Base-by-base conservation (phyloP, 1,140 invertebrate species). In the Atta texana region DNA sequence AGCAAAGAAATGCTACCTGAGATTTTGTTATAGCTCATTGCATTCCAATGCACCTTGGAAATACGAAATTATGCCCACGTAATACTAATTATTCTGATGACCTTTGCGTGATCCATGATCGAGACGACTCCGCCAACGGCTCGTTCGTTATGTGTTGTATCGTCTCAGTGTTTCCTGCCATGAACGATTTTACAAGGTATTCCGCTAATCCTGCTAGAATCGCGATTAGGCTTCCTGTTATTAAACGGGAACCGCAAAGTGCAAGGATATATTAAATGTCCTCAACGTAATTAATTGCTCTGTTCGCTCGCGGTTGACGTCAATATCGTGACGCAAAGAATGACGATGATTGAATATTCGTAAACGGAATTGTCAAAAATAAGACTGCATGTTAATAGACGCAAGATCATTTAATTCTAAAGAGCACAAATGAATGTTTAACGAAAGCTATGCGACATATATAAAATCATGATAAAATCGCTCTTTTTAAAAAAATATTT, bases 61-160 rank as follows among this genome's bases (percentile, higher is more conserved):
- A 57, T 86, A 76, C 86, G 87, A 89, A 92, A 91, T 88, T 51
- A 90, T 90, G 86, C 75, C 72, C 80, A 63, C 49, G 77, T 91
- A 89, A 88, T 90, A 80, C 89, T 91, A 92, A 92, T 92, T 90
- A 88, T 89, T 87, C 64, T 68, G 66, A 51, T 90, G 89, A 92
- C 92, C 92, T 93, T 93, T 93, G 92, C 92, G 91, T 93, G 92
- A 92, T 92, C 66, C 80, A 8, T 51, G 69, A 89, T 69, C 66
- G 44, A 51, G 68, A 75, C 88, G 90, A 91, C 81, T 84, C 53
- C 64, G 57, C 12, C 53, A 34, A n/a, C 55, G 71, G 44, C 55
- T 53, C 16, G 74, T 88, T 84, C 57, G 63, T 90, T 71, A 59
- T 88, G 84, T 85, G n/a, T 55, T 51, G 71, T 84, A 87, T 87